Evolutionary conservation across 2,888 invertebrate species (phyloP).

Genomic region (Phania funesta): DNA sequence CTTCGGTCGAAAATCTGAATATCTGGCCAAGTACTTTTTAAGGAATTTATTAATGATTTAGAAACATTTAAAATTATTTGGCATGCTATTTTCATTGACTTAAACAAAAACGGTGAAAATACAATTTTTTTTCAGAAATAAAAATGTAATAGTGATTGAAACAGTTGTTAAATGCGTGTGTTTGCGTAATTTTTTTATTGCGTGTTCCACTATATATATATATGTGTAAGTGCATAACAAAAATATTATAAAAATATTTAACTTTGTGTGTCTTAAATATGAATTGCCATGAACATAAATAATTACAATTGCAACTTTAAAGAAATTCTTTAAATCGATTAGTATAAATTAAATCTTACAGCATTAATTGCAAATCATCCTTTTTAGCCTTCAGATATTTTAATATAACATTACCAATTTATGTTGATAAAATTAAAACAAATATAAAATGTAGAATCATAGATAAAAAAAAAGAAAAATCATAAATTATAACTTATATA

Average conservation of each 20-base stretch:
- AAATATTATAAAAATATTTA: conserved; percentile 23
- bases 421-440: conserved; percentile 28
- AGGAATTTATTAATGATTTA: too few relatives aligned
- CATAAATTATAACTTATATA: conserved; percentile 60
- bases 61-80: too few relatives aligned
- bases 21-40: too few relatives aligned
- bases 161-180: neutral
- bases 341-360: neutral
- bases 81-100: too few relatives aligned
- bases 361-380: conserved; percentile 11
- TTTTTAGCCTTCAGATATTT: conserved; percentile 19
- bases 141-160: neutral
- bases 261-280: neutral
- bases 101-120: too few relatives aligned
- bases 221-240: conserved; percentile 56
- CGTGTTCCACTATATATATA: conserved; percentile 39
- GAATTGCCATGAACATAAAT: conserved; percentile 16
- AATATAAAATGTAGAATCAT: conserved; percentile 20
- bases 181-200: conserved; percentile 12
- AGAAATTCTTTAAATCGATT: neutral
- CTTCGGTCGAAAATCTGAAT: too few relatives aligned
- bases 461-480: conserved; percentile 17
- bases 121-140: too few relatives aligned
- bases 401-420: conserved; percentile 36
- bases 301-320: neutral